A percentile compares a stretch with the other conserved stretches of the same genome.
Evolutionary conservation across 2,797 vertebrate species (phyloP).

Genomic region (Rhinoraja longicauda): DNA sequence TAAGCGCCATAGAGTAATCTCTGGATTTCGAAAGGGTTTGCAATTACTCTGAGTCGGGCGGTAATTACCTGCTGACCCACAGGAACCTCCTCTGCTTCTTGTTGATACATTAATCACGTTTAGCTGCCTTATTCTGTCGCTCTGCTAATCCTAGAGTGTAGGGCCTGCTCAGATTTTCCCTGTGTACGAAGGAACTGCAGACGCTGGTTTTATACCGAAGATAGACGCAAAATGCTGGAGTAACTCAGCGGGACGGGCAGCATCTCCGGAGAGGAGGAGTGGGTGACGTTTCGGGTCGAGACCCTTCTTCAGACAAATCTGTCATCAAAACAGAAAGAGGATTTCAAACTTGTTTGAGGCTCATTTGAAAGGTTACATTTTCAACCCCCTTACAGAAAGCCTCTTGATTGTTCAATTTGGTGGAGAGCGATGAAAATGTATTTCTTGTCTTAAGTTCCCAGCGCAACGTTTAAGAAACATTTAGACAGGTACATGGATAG

Average conservation of each 20-base stretch:
- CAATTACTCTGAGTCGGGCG: too few relatives aligned
- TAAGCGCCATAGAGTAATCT: not conserved
- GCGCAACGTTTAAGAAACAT: too few relatives aligned
- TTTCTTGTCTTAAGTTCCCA: not conserved
- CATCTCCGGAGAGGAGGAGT: too few relatives aligned
- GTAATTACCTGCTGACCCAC: not conserved
- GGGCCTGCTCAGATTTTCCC: not conserved
- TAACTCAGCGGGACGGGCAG: too few relatives aligned
- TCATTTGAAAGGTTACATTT: not conserved
- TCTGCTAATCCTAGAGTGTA: not conserved
- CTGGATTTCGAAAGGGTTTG: not conserved
- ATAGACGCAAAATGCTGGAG: too few relatives aligned
- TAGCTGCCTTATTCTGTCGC: not conserved
- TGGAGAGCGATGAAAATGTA: not conserved
- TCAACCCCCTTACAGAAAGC: not conserved
- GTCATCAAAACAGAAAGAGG: not conserved
- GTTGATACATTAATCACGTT: not conserved
- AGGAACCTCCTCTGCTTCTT: not conserved
- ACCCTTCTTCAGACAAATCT: not conserved
- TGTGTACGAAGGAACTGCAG: not conserved
- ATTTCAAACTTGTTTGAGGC: not conserved
- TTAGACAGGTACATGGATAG: too few relatives aligned
- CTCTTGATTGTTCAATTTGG: not conserved
- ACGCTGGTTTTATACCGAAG: too few relatives aligned
- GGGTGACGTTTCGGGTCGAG: too few relatives aligned